Evolutionary conservation across 2,797 vertebrate species (phyloP).

Genomic region (Pseudomugil tenellus): DNA sequence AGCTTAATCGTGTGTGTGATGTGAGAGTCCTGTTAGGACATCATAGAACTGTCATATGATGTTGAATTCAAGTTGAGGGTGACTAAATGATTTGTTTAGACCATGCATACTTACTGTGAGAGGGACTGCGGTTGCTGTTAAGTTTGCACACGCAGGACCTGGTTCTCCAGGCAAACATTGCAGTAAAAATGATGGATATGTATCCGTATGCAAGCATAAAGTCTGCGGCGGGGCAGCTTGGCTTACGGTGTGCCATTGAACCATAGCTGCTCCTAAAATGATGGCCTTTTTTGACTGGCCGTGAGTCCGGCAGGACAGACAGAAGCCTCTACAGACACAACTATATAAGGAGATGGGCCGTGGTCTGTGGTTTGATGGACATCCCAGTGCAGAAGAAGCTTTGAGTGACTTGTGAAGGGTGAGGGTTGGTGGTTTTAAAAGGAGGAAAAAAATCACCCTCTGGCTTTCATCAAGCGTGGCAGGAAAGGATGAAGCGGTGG

Average conservation of each 20-base stretch:
- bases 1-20: neutral
- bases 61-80: neutral
- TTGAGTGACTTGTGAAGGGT: slow-evolving; percentile 60
- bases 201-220: neutral
- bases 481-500: slow-evolving; percentile 35
- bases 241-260: neutral
- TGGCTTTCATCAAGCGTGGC: slow-evolving; percentile 78
- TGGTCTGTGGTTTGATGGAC: slow-evolving; percentile 54
- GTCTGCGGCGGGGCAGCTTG: neutral
- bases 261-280: neutral
- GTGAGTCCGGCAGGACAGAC: slow-evolving; percentile 33
- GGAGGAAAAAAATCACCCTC: slow-evolving; percentile 41
- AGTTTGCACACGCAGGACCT: neutral
- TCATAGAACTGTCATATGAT: neutral
- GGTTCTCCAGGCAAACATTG: neutral
- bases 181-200: neutral
- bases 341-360: slow-evolving; percentile 64
- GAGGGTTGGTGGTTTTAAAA: slow-evolving; percentile 51
- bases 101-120: neutral
- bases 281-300: slow-evolving; percentile 52
- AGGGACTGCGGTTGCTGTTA: no score
- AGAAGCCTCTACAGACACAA: neutral
- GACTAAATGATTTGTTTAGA: slow-evolving; percentile 1
- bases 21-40: neutral
- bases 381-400: slow-evolving; percentile 46